Conservation (phyloP, 2,797 vertebrate genomes). For the Nasua narica region DNA sequence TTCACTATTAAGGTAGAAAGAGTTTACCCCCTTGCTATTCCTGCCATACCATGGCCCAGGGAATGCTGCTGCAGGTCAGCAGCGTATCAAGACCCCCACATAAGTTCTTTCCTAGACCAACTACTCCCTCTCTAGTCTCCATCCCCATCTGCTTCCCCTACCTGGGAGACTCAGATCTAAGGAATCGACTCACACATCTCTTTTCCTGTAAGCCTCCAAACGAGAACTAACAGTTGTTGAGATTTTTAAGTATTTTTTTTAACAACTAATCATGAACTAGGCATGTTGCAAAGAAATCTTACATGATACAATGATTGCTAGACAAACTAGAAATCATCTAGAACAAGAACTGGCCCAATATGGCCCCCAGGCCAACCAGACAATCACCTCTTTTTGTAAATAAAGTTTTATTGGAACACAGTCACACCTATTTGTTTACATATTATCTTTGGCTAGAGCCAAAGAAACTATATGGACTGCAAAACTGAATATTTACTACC, state of each 20-base stretch:
- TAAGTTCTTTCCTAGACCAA: not conserved
- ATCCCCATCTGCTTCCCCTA: not conserved
- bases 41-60: not conserved
- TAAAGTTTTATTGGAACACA: slow-evolving; percentile 14
- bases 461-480: not conserved
- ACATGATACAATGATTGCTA: not conserved
- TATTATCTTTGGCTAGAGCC: not conserved
- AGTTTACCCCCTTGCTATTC: not conserved
- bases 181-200: not conserved
- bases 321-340: not conserved
- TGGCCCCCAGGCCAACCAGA: not conserved
- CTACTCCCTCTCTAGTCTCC: not conserved
- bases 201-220: slow-evolving; percentile 36
- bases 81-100: too few species aligned
- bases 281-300: not conserved
- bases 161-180: not conserved
- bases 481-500: not conserved
- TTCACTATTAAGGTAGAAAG: not conserved
- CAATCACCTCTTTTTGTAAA: not conserved
- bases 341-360: not conserved
- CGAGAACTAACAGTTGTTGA: not conserved
- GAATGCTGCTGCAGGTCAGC: not conserved
- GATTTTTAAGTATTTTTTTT: not conserved
- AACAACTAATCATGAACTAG: not conserved
- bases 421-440: not conserved